Evolutionary conservation across 53 echinoderm and acorn worm genomes (phyloP), one percentile per base, ranked within the genome.

Genomic region (Hippasteria phrygiana): DNA sequence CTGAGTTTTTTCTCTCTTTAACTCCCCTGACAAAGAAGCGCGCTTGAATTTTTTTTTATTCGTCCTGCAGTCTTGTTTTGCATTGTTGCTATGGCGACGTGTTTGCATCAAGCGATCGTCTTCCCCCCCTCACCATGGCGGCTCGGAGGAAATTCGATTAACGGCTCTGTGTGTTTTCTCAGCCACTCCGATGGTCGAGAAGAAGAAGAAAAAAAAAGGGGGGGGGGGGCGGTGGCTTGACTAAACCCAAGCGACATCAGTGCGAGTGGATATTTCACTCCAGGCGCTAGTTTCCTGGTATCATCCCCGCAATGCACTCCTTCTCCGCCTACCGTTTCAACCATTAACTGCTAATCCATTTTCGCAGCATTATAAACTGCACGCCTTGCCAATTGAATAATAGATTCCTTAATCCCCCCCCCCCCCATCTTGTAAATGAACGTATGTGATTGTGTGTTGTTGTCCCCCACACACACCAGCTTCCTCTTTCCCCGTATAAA

Each of bases 31-130:
- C 4, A 39, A 67, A 16, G 37, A 67, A 67, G 14, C 42, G 56
- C n/a, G 26, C 79, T 26, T 1, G 62, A 11, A 39, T 38, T 53
- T 37, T 54, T 54, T 54, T 78, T 16, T 38, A 28, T 5, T 48
- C 76, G 50, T 28, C 40, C 73, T 9, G 54, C 41, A 43, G 31
- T 80, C 80, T 83, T 66, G 71, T 71, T 85, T 85, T 50, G 85
- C 85, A 79, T 70, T 66, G 79, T 89, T 78, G 80, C 89, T 80
- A 89, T 89, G 80, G 89, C n/a, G 80, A 89, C 75, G 51, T 69
- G 62, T 77, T 85, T 71, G 85, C 85, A 85, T 85, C 85, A 85
- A 85, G 71, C 50, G 50, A 48, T 75, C n/a, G n/a, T n/a, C n/a
- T n/a, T n/a, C n/a, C 71, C 85, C 32, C 42, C 53, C 33, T 69